A percentile compares a stretch with the other conserved stretches of the same genome.
Evolutionary conservation across 2,113 vertebrate species (phyloP).

Genomic region (Siniperca knerii): DNA sequence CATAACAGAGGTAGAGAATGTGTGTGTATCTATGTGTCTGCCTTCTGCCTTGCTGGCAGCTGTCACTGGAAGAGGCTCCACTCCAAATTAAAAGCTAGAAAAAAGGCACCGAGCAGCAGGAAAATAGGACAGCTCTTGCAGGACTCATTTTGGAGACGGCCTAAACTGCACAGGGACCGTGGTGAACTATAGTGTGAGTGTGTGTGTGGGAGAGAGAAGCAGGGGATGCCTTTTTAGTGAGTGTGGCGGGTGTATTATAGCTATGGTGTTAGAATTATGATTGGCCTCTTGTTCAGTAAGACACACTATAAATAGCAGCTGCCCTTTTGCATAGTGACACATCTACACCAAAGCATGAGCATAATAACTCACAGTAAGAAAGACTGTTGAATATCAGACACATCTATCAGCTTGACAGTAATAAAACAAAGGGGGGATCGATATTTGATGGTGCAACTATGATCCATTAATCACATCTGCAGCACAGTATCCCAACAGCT

Average conservation of each 20-base stretch:
- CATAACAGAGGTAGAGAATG: constrained; percentile 27
- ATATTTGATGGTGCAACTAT: constrained; percentile 42
- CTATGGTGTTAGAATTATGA: constrained; percentile 64
- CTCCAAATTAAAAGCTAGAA: constrained; percentile 67
- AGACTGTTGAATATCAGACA: constrained; percentile 25
- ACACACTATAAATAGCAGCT: constrained; percentile 74
- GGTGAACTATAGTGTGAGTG: constrained; percentile 33
- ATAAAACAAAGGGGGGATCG: constrained; percentile 36
- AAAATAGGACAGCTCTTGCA: constrained; percentile 74
- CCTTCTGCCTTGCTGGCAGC: constrained; percentile 65
- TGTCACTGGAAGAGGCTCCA: constrained; percentile 67
- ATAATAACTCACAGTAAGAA: constrained; percentile 35
- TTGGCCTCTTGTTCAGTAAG: constrained; percentile 66
- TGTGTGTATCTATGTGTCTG: constrained; percentile 30
- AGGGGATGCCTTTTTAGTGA: constrained; percentile 66
- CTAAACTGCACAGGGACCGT: constrained; percentile 52
- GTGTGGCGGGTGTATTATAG: constrained; percentile 46
- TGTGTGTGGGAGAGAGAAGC: constrained; percentile 28
- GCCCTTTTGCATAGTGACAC: constrained; percentile 72
- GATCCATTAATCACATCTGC: constrained; percentile 52
- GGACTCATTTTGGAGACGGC: constrained; percentile 58
- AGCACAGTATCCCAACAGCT: not conserved
- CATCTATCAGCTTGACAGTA: constrained; percentile 49
- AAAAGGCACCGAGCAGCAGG: constrained; percentile 63
- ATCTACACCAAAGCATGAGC: constrained; percentile 49